Base-by-base conservation (phyloP, 2,888 invertebrate species). In the Hypsopygia costalis region DNA sequence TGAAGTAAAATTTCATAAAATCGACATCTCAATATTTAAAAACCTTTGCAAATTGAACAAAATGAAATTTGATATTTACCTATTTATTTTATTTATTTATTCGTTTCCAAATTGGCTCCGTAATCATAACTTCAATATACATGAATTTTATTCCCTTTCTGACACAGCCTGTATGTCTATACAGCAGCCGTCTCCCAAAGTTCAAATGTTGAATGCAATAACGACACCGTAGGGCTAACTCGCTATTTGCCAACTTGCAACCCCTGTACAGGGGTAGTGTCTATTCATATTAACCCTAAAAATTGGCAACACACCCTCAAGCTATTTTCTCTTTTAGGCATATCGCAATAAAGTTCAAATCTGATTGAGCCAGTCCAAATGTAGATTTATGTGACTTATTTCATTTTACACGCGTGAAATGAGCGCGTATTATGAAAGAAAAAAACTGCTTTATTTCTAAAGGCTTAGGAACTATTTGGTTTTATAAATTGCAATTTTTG, bases 331-430 rank as follows among this genome's bases (percentile, higher is more conserved):
- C 60, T 75, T 68, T 61, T 75, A 66, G 28, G 2, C 2, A n/a
- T 9, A 1, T 11, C 22, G 6, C 6, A 20, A 41, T 55, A 62
- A 44, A 44, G 58, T 53, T 37, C 40, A 39, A 12, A 46, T 47
- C 54, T 37, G 8, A n/a, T 11, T 11, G 27, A 6, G 11, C 10
- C 9, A n/a, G 3, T 20, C n/a, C 12, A 25, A 25, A 25, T n/a
- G n/a, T 25, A 71, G 75, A 86, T 85, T 83, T 83, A 82, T 81
- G 69, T 72, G 71, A 70, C 80, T 83, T 83, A 83, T 83, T 81
- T 82, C 75, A 80, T 83, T 83, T 81, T 80, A 78, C 72, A 73
- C 76, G 78, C 81, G 77, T 77, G 81, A 81, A 83, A 80, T 80
- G 75, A 80, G 70, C 75, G 70, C 58, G 68, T 61, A 58, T 59